Base-by-base conservation (phyloP, 2,797 vertebrate species). In the Sparus aurata region DNA sequence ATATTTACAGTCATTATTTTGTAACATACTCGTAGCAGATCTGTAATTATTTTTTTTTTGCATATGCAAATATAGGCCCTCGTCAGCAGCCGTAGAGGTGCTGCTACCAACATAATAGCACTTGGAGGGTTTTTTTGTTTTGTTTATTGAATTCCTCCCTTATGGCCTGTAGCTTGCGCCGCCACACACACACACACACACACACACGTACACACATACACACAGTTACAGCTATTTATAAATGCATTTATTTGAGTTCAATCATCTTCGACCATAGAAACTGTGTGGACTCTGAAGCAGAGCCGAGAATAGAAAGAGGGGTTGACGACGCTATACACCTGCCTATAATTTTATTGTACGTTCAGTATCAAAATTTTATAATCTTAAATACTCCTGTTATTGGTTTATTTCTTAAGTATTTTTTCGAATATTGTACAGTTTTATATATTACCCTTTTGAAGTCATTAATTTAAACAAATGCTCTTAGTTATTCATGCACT, bases 381-480 rank as follows among this genome's bases (percentile, higher is more conserved):
- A 94, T 93, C 93, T 92, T 92, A 94, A 95, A 94, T 95, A 94
- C 90, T 95, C 93, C 93, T 94, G 90, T 92, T 94, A 91, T 95
- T 91, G 90, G 88, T 94, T 95, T 93, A 93, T 95, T 95, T 95
- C 93, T 74, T 93, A 94, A 95, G 96, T 97, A 96, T 97, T 97
- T 97, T 97, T 97, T 96, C 95, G 92, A 95, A 97, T 96, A 97
- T 95, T 98, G 97, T 98, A 98, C 97, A 98, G 97, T 98, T 98
- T 98, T 98, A 96, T 98, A 98, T 97, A 97, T 97, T 96, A 97
- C 94, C 96, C 95, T 97, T 97, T 97, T 95, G 95, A 96, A 96
- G 95, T 96, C 96, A 96, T 97, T 98, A 98, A 98, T 99, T 99
- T 98, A 98, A 98, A 96, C 91, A 96, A 96, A 96, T 96, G 96